Conservation (phyloP, 2,888 invertebrate genomes). For the Macrosiphum euphorbiae region DNA sequence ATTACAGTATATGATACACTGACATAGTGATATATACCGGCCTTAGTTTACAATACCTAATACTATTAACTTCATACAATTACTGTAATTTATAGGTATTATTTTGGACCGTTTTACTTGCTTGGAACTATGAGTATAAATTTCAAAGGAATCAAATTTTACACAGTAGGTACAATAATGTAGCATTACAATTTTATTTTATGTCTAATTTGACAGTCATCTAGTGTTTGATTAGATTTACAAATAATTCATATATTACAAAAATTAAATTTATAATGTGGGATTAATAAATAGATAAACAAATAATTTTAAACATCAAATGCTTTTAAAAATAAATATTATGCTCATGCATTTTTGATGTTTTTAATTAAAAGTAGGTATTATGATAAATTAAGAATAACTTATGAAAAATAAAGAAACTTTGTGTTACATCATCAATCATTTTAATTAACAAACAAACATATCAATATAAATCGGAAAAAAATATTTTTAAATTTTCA, state of each 20-base stretch:
- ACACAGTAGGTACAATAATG: too few species aligned
- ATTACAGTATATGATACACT: neutral
- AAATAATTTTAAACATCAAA: neutral
- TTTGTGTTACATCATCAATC: neutral
- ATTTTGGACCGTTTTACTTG: too few species aligned
- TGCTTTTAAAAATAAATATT: neutral
- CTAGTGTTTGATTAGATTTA: neutral
- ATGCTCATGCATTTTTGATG: neutral
- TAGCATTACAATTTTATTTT: neutral
- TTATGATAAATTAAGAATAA: neutral
- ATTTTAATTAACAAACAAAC: neutral
- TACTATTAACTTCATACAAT: too few species aligned
- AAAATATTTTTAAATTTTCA: neutral
- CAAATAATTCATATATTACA: neutral
- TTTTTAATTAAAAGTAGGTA: neutral
- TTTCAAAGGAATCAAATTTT: too few species aligned
- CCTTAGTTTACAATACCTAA: neutral
- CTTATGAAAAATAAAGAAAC: neutral
- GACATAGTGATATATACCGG: neutral
- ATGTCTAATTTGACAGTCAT: neutral
- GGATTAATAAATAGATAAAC: neutral
- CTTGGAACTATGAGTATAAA: too few species aligned
- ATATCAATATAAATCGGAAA: neutral
- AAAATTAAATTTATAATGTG: neutral
- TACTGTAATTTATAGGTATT: too few species aligned